Base-by-base conservation (phyloP, 2,797 vertebrate genomes). In the Falco rusticolus region DNA sequence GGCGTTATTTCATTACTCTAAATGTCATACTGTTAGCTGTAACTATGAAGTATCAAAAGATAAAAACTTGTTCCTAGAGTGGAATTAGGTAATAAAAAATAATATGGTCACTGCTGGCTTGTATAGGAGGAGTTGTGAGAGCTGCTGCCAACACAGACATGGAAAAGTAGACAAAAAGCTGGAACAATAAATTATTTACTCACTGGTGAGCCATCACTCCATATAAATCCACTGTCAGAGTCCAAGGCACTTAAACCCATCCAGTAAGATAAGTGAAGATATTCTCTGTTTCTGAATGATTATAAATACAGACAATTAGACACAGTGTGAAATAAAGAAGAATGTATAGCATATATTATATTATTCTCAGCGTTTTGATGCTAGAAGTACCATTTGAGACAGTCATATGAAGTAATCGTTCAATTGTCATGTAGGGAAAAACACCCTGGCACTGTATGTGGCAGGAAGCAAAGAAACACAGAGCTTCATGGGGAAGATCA, bases 121-220 rank as follows among this genome's bases (percentile, higher is more conserved):
- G 10, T 63, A 34, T 10, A 83, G 31, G 29, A 72, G 41, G 24
- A 65, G 18, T 22, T 47, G 14, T 39, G 37, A 76, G n/a, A 82
- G 22, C 14, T 63, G 7, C 53, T 87, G 25, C 6, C 29, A 70
- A 72, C n/a, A 85, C 2, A 43, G 15, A 66, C 7, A 16, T 41
- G 9, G 65, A 91, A 91, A 88, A 81, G 10, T 9, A 18, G 29
- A 64, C 5, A 78, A 59, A 91, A 75, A 37, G 10, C 3, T 45
- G 19, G n/a, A 78, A 70, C 14, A 91, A 61, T 47, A 77, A 86
- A 60, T 60, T 33, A 78, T 84, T 86, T 96, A 98, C 98, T 97
- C 97, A 99, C 99, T 56, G 99, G 96, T 33, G 98, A 98, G 37
- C 97, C 99, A 93, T 99, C 99, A 60, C 96, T 98, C 99, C 99